Base-by-base conservation (phyloP, 2,113 vertebrate genomes). In the Phylloscopus trochilus region DNA sequence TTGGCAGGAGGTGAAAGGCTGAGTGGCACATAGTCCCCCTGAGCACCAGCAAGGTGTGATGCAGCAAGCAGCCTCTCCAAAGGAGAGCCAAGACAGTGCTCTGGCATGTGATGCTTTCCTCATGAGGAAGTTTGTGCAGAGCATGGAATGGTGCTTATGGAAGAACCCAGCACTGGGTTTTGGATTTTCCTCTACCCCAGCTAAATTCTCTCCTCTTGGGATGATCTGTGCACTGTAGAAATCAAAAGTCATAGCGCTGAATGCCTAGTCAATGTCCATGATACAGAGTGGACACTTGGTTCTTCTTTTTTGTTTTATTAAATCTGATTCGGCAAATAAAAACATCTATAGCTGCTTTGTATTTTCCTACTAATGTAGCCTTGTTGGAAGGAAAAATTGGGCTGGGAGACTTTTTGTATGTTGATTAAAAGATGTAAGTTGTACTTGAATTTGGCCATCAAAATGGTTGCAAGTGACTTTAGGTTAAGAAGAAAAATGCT, bases 361-460 rank as follows among this genome's bases (percentile, higher is more conserved):
- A 8, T 66, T 85, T 74, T 60, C 30, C 33, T 44, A 39, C 44
- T 39, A 83, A 16, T 3, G 2, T 28, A 46, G 10, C 18, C 33
- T 16, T 63, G 6, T 62, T 68, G 7, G 30, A 62, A 82, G 47
- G n/a, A 63, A 52, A 30, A 10, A 15, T 28, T 23, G 20, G 31
- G 15, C 24, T 17, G 24, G 24, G 26, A 41, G 41, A 67, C 5
- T 33, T 74, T 53, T 51, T 53, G 33, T 19, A 13, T 53, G 11
- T 87, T 59, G 72, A 41, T 92, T 78, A 77, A 79, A 82, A 85
- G 74, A 35, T 83, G 24, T 43, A 59, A 47, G 53, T 84, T n/a
- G 30, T 66, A 17, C 33, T 43, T 88, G 69, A 69, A 69, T 62
- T 72, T 79, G 47, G 15, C 12, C 21, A 28, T 47, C 11, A 58